phyloP scores from a whole-genome alignment of 2,797 vertebrate species.

The Hydrophis major region DNA sequence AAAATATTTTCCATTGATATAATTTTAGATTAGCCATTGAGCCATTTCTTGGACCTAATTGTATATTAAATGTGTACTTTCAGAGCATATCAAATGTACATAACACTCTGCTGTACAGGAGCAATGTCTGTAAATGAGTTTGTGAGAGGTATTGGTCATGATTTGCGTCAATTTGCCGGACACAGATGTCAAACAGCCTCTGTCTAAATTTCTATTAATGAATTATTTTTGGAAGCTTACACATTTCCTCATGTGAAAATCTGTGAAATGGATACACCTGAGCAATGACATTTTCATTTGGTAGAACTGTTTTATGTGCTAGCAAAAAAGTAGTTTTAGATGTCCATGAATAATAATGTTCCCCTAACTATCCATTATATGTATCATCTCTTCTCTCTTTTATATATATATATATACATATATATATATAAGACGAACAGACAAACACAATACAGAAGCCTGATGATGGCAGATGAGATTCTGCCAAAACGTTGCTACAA shows the following conservation, averaged over 20 bases:
- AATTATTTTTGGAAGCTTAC: neutral
- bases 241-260: neutral
- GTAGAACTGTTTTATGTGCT: neutral
- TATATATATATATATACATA: too few species aligned
- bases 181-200: neutral
- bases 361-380: neutral
- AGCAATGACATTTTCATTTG: neutral
- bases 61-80: neutral
- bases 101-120: neutral
- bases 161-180: neutral
- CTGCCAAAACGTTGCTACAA: too few species aligned
- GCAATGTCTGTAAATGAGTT: neutral
- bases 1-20: neutral
- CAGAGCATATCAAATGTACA: neutral
- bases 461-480: too few species aligned
- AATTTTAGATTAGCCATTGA: neutral
- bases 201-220: neutral
- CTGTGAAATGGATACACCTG: neutral
- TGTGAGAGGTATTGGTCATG: neutral
- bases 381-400: neutral
- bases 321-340: neutral
- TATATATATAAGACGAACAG: too few species aligned
- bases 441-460: too few species aligned
- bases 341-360: constrained; percentile 17
- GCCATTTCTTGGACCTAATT: neutral